Base-by-base conservation (phyloP, 2,113 vertebrate species). In the Chionis minor region DNA sequence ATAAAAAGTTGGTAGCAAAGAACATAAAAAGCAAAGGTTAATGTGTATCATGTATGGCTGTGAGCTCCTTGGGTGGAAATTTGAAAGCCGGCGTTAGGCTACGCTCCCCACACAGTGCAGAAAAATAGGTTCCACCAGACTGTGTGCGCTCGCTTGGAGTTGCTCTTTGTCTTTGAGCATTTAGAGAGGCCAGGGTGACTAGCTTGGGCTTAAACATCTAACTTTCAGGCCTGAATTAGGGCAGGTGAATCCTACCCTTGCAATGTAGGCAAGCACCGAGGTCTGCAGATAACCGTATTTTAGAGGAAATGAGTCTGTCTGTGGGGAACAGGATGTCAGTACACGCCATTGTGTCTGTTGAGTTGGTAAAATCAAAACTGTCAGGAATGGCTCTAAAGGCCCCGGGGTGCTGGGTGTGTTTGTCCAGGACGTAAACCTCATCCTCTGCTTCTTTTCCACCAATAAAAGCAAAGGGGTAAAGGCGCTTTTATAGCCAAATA, bases 1-100 rank as follows among this genome's bases (percentile, higher is more conserved):
- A 80, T 88, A 77, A 80, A 86, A 88, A 45, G 58, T 56, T 70
- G 62, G 71, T 81, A 85, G 90, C 87, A 77, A 77, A 49, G 90
- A 79, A 77, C 74, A 33, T 72, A 82, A 81, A 93, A 88, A 81
- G 66, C 74, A 45, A 77, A 83, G 79, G 79, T 58, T 86, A 75
- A 23, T 0, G 0, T 24, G 12, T 55, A 23, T 55, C 13, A 7
- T 12, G 28, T 42, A 4, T 42, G 45, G 33, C 59, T 95, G 38
- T 51, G 80, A 93, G 67, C 51, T 83, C 4, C 30, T 51, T 66
- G 75, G 62, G 75, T 86, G 74, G 88, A 92, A 85, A 59, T 55
- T 49, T n/a, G 40, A 42, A 67, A 44, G 52, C 56, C 82, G 85
- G 74, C 42, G 55, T 65, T 70, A 58, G 0, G 5, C 63, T 55